Conservation (phyloP, 2,797 vertebrate genomes). For the Ambastaia sidthimunki region DNA sequence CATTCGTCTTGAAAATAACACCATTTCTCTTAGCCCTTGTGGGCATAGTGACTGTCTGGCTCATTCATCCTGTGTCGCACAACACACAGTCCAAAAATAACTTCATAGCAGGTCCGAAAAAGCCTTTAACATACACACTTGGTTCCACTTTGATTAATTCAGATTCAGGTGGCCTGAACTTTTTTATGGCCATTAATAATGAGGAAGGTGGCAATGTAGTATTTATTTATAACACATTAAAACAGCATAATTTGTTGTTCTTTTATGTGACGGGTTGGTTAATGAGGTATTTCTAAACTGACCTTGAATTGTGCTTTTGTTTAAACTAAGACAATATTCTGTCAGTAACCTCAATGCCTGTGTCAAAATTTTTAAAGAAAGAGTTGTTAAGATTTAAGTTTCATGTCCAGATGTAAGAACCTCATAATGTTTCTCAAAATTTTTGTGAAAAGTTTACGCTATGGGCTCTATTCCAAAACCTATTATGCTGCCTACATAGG, state of each 20-base stretch:
- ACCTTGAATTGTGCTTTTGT: neutral
- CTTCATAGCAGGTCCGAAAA: constrained; percentile 1
- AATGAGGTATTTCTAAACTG: neutral
- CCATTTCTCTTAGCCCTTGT: constrained; percentile 72
- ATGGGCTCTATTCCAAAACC: neutral
- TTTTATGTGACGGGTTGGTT: neutral
- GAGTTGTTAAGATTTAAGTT: too few species aligned
- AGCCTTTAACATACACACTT: constrained; percentile 1
- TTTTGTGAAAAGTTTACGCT: neutral
- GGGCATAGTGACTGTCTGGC: constrained; percentile 71
- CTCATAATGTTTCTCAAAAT: neutral
- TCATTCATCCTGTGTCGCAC: constrained; percentile 62
- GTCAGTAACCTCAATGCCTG: neutral
- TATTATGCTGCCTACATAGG: too few species aligned
- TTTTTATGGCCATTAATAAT: neutral
- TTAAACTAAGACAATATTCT: neutral
- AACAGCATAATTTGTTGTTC: neutral
- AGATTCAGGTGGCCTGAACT: neutral
- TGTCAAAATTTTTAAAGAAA: neutral
- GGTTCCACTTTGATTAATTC: neutral
- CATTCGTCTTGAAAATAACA: constrained; percentile 83
- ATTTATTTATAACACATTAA: neutral
- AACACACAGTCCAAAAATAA: constrained; percentile 14
- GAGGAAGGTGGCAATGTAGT: neutral
- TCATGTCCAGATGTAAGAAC: neutral